Base-by-base conservation (phyloP, 2,113 vertebrate genomes). In the Phycodurus eques region DNA sequence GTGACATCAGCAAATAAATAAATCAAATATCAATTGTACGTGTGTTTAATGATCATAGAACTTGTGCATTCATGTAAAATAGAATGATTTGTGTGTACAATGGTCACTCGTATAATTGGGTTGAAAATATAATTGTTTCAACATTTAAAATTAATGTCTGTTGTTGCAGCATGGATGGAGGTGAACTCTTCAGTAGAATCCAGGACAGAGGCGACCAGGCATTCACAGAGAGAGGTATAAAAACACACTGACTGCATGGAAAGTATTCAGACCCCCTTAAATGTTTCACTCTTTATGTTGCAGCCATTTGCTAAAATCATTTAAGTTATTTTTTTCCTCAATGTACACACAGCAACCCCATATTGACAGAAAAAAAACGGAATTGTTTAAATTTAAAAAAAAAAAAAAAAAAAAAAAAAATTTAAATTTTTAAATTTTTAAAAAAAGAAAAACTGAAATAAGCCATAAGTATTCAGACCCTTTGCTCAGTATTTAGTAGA, bases 131-230 rank as follows among this genome's bases (percentile, higher is more conserved):
- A 39, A 53, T 22, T 54, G 0, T 31, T 10, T 47, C 4, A 47
- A 64, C 33, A 49, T 12, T 57, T 68, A 2, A 39, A 68, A 68
- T 42, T 27, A n/a, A 53, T 4, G 42, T 47, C n/a, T 59, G 0
- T 42, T 20, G 44, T 92, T 92, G 20, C 88, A 99, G 98, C 87
- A 92, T 99, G 94, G 96, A 98, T 0, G 98, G 97, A 0, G 98
- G 98, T 20, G 98, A 99, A 76, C 94, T 99, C 75, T 99, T 99
- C 67, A 99, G 95, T 91, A 90, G 96, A 9, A 99, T 99, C 70
- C 98, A 99, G 85, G 96, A 98, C 91, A 87, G 98, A 85, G 98
- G 98, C 83, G 98, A 99, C 91, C 98, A 99, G 76, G 98, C 98
- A 2, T 99, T 99, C 92, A 99, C 98, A 2, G 97, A 99, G 73